Evolutionary conservation across 2,797 vertebrate species (phyloP).

Genomic region (Lemur catta): DNA sequence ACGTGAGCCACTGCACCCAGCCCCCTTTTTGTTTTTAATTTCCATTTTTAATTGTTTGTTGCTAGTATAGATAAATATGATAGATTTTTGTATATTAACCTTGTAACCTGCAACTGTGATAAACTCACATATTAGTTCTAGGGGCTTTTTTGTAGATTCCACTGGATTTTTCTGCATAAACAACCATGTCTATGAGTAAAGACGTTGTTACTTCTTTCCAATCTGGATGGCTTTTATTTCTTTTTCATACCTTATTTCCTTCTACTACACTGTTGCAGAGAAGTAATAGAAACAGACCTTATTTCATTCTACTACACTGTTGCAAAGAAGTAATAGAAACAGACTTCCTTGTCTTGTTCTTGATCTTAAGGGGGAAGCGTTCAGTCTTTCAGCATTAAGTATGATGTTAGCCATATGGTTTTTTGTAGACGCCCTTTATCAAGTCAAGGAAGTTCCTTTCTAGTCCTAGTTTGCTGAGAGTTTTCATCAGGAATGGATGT

Average conservation of each 20-base stretch:
- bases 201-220: slow-evolving; percentile 6
- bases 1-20: not conserved
- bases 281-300: not conserved
- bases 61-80: not conserved
- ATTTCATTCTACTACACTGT: too few relatives aligned
- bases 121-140: not conserved
- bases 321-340: not conserved
- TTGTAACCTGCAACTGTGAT: not conserved
- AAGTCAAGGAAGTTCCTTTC: not conserved
- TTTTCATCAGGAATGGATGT: not conserved
- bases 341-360: not conserved
- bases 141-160: not conserved
- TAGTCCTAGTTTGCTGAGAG: not conserved
- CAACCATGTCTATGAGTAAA: not conserved
- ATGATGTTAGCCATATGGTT: not conserved
- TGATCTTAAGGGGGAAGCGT: not conserved
- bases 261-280: not conserved
- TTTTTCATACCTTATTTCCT: slow-evolving; percentile 37
- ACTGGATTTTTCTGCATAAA: not conserved
- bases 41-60: slow-evolving; percentile 10
- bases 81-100: slow-evolving; percentile 7
- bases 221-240: not conserved
- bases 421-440: not conserved
- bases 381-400: not conserved
- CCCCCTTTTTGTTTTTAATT: not conserved